Percentiles rank a stretch among this genome's conserved stretches.
Evolutionary conservation across 2,888 invertebrate species (phyloP).

Genomic region (Cyrtodaria siliqua): DNA sequence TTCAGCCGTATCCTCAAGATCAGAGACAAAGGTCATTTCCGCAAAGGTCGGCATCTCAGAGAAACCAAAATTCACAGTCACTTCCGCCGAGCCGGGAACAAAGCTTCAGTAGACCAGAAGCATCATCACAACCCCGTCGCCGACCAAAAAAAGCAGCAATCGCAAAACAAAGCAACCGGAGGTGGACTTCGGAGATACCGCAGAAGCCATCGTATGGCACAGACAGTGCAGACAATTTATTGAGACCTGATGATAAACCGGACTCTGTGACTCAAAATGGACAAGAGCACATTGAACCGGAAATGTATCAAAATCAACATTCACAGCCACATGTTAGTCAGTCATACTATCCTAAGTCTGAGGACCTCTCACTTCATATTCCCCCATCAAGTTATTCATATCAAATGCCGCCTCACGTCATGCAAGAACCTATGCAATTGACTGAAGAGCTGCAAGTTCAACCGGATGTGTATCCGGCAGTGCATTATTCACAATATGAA

Average conservation of each 20-base stretch:
- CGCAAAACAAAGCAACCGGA: conserved; percentile 41
- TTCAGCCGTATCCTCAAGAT: conserved; percentile 43
- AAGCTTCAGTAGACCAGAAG: conserved; percentile 45
- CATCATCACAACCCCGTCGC: conserved; percentile 8
- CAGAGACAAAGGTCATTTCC: conserved; percentile 42
- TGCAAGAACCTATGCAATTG: no score
- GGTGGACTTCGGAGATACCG: conserved; percentile 27
- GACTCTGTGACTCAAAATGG: conserved; percentile 34
- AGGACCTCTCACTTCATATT: conserved; percentile 55
- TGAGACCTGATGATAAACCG: not conserved
- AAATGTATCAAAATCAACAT: conserved; percentile 13
- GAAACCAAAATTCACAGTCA: conserved; percentile 44
- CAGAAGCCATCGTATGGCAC: conserved; percentile 19
- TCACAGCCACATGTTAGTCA: conserved; percentile 62
- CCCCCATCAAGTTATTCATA: conserved; percentile 52
- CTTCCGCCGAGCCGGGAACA: conserved; percentile 38
- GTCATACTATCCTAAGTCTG: conserved; percentile 63
- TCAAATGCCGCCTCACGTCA: not conserved
- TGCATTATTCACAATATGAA: conserved; percentile 6
- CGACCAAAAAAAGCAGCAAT: conserved; percentile 52
- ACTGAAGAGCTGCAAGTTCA: conserved; percentile 12
- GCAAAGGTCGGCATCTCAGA: conserved; percentile 47
- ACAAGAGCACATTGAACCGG: conserved; percentile 28
- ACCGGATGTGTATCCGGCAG: conserved; percentile 5
- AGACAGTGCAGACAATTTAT: conserved; percentile 14